Conservation (phyloP, 2,113 vertebrate species). For the Hippocampus zosterae region DNA sequence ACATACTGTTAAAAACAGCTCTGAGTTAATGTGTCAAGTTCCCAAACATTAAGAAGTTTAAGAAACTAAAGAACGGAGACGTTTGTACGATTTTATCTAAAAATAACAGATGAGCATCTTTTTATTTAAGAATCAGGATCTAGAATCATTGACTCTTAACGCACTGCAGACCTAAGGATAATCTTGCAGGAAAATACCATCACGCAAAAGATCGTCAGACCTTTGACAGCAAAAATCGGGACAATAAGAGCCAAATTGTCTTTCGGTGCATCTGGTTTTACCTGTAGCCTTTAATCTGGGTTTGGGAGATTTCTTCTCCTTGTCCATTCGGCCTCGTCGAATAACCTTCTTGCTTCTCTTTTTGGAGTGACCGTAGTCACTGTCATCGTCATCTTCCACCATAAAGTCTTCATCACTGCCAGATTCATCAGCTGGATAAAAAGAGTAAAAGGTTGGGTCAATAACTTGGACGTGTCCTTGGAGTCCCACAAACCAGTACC, state of each 20-base stretch:
- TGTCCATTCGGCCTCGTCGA: slow-evolving; percentile 82
- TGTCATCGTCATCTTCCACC: slow-evolving; percentile 98
- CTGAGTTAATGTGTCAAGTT: no score
- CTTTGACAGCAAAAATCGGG: neutral
- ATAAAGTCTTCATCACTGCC: slow-evolving; percentile 97
- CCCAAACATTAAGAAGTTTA: no score
- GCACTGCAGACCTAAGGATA: neutral
- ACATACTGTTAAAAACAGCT: no score
- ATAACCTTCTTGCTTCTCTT: slow-evolving; percentile 95
- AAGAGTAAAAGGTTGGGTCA: neutral
- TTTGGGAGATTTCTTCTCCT: slow-evolving; percentile 97
- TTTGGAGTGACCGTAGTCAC: slow-evolving; percentile 96
- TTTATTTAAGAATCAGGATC: neutral
- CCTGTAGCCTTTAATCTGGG: slow-evolving; percentile 98
- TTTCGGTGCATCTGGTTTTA: slow-evolving; percentile 45
- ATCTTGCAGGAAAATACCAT: neutral
- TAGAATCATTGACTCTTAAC: neutral
- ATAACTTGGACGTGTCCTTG: no score
- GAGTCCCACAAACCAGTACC: no score
- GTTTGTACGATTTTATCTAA: no score
- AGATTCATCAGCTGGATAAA: slow-evolving; percentile 80
- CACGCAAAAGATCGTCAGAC: no score
- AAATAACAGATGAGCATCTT: no score
- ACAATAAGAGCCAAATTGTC: neutral
- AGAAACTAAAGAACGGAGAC: no score